Evolutionary conservation across 2,113 vertebrate genomes (phyloP).

Genomic region (Elephas maximus): DNA sequence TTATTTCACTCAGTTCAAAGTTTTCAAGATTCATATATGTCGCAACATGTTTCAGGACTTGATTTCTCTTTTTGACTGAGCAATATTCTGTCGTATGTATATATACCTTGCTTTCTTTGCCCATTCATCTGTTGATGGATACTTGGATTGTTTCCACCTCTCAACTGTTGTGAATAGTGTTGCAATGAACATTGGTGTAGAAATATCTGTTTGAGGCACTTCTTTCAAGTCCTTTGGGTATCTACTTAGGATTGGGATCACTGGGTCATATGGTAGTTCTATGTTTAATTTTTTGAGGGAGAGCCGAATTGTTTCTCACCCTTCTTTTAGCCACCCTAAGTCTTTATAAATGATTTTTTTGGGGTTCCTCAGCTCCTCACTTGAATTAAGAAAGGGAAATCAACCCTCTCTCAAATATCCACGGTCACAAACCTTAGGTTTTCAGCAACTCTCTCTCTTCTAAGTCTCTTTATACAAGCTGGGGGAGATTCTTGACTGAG

Average conservation of each 20-base stretch:
- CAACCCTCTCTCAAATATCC: background rate
- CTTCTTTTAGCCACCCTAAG: background rate
- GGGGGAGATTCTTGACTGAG: background rate
- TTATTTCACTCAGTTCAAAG: background rate
- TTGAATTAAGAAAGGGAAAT: background rate
- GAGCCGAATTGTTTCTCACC: background rate
- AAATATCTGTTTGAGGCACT: background rate
- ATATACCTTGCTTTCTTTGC: background rate
- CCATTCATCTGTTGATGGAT: background rate
- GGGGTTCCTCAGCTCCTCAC: background rate
- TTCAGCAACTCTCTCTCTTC: background rate
- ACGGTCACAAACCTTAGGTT: background rate
- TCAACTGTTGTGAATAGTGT: background rate
- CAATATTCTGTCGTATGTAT: background rate
- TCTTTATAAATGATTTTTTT: background rate
- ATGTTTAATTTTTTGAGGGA: background rate
- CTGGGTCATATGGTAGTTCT: background rate
- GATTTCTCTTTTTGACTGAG: background rate
- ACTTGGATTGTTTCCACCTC: background rate
- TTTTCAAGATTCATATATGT: background rate
- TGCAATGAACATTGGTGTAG: background rate
- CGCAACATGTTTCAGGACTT: background rate
- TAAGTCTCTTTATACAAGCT: background rate
- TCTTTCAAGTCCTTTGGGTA: background rate
- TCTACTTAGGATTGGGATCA: background rate